These are phyloP conservation scores for Zapus hudsonius DNA, from an alignment of 2,113 vertebrate species.

Conservation along the genomic window DNA sequence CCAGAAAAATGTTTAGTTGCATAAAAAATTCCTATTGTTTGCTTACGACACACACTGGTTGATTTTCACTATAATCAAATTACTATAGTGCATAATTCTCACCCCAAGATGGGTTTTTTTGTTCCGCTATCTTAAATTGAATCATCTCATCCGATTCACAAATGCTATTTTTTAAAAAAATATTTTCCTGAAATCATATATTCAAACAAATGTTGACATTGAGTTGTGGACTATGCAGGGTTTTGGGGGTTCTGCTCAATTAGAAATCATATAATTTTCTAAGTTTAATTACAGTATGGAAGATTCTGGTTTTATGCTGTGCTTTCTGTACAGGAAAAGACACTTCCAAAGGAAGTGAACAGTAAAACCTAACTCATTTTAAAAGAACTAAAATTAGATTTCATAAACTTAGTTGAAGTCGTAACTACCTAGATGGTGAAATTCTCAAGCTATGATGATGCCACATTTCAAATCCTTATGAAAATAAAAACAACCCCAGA, in stretches of 20 bases:
- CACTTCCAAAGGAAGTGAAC: slow-evolving; percentile 25
- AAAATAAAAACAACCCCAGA: slow-evolving; percentile 78
- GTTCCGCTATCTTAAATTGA: slow-evolving; percentile 77
- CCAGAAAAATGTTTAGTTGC: slow-evolving; percentile 77
- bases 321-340: slow-evolving; percentile 36
- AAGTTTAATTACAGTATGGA: slow-evolving; percentile 69
- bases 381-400: slow-evolving; percentile 73
- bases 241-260: slow-evolving; percentile 65
- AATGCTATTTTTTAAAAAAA: slow-evolving; percentile 72
- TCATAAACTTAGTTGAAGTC: slow-evolving; percentile 72
- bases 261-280: slow-evolving; percentile 72
- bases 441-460: slow-evolving; percentile 77
- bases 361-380: slow-evolving; percentile 66
- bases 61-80: slow-evolving; percentile 80
- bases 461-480: slow-evolving; percentile 81
- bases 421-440: slow-evolving; percentile 81
- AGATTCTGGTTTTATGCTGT: slow-evolving; percentile 31
- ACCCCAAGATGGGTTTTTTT: slow-evolving; percentile 73
- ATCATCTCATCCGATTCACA: slow-evolving; percentile 73
- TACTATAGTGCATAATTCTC: slow-evolving; percentile 79
- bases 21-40: slow-evolving; percentile 80
- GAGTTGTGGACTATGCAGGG: not conserved
- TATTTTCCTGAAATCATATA: slow-evolving; percentile 59
- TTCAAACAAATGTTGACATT: slow-evolving; percentile 54
- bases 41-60: slow-evolving; percentile 71